phyloP scores from a whole-genome alignment of 2,888 invertebrate genomes.

The Scaptomyza caliginosa region DNA sequence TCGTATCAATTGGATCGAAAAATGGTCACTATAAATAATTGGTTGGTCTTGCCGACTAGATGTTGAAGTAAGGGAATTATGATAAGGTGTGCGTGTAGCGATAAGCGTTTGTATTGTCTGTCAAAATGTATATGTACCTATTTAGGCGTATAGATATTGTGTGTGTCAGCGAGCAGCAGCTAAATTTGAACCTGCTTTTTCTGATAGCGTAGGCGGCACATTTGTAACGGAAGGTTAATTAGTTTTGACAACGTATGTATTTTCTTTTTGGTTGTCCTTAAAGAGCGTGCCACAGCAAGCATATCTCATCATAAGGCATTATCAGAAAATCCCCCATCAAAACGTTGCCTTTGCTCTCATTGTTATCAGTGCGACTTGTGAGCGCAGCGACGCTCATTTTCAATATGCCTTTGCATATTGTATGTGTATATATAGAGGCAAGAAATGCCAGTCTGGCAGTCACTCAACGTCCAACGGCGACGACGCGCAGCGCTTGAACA shows the following conservation, averaged over 20 bases:
- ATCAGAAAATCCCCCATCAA: constrained; percentile 55
- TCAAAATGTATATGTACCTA: constrained; percentile 39
- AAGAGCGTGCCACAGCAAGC: constrained; percentile 13
- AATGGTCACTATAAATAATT: constrained; percentile 30
- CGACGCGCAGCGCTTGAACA: constrained; percentile 22
- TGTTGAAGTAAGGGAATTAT: constrained; percentile 51
- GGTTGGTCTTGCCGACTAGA: constrained; percentile 5
- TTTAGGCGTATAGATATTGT: not conserved
- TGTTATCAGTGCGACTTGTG: constrained; percentile 35
- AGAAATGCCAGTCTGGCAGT: constrained; percentile 30
- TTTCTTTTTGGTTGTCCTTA: constrained; percentile 12
- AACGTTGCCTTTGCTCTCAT: constrained; percentile 17
- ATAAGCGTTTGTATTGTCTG: constrained; percentile 49
- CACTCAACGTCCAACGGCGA: constrained; percentile 43
- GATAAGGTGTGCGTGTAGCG: constrained; percentile 65
- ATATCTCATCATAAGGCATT: constrained; percentile 29
- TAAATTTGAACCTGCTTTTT: not conserved
- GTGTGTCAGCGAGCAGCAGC: not conserved
- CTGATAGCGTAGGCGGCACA: constrained; percentile 18
- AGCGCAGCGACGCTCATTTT: constrained; percentile 17
- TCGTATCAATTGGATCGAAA: constrained; percentile 14
- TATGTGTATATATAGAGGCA: constrained; percentile 35
- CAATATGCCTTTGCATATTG: constrained; percentile 6
- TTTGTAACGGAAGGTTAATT: constrained; percentile 20
- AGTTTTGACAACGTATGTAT: constrained; percentile 22